phyloP scores from a whole-genome alignment of 2,888 invertebrate genomes.

The Oeneis ivallda region DNA sequence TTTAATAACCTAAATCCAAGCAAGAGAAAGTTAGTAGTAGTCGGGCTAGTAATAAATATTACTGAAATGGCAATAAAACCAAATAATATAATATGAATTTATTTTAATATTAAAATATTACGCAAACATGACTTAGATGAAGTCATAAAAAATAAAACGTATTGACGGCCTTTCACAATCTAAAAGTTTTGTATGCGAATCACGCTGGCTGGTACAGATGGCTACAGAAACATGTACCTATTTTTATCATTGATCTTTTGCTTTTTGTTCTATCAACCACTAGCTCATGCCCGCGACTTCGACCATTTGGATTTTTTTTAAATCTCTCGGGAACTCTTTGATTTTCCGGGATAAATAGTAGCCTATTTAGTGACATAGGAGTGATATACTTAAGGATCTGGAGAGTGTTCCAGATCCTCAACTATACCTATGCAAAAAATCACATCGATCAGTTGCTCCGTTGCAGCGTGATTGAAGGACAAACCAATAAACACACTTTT shows the following conservation, averaged over 20 bases:
- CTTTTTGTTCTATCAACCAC: not conserved
- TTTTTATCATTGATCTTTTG: too few relatives aligned
- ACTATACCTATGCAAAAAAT: too few relatives aligned
- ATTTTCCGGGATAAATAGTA: too few relatives aligned
- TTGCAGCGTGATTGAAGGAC: too few relatives aligned
- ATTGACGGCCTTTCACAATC: conserved; percentile 20
- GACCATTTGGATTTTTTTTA: not conserved
- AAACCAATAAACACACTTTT: too few relatives aligned
- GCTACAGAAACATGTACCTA: not conserved
- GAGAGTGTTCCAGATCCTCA: too few relatives aligned
- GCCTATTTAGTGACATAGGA: too few relatives aligned
- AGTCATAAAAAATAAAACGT: conserved; percentile 20
- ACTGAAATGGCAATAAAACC: not conserved
- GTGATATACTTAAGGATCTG: too few relatives aligned
- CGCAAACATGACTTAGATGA: conserved; percentile 8
- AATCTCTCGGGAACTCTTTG: too few relatives aligned
- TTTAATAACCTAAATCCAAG: too few relatives aligned
- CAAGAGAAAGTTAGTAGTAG: too few relatives aligned
- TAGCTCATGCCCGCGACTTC: not conserved
- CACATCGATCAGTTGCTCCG: too few relatives aligned
- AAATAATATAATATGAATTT: not conserved
- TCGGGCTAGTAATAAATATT: not conserved
- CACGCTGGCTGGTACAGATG: conserved; percentile 13
- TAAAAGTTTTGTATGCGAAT: conserved; percentile 9
- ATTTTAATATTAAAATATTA: not conserved